Percentiles rank a stretch among this genome's conserved stretches.
Conservation (phyloP, 2,113 vertebrate genomes). For the Pygathrix nemaeus region DNA sequence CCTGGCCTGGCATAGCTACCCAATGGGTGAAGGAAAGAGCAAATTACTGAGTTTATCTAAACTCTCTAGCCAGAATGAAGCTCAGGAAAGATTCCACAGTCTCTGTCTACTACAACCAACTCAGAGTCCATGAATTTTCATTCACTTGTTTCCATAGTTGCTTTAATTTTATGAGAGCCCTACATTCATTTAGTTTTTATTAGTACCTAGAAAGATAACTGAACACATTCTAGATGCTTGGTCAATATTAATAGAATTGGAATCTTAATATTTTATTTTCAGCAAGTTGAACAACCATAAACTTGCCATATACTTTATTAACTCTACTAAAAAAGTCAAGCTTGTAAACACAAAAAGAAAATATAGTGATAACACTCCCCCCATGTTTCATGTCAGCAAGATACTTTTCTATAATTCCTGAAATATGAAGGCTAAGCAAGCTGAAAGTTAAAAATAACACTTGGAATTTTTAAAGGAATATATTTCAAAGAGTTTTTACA, state of each 20-base stretch:
- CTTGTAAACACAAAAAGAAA: conserved; percentile 33
- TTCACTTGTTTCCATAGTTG: neutral
- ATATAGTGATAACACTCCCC: neutral
- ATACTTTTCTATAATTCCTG: neutral
- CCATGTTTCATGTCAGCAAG: neutral
- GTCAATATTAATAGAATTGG: neutral
- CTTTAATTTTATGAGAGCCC: neutral
- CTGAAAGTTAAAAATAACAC: conserved; percentile 19
- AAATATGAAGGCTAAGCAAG: neutral
- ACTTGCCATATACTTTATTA: neutral
- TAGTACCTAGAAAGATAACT: neutral
- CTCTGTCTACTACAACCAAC: neutral
- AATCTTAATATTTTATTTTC: conserved; percentile 44
- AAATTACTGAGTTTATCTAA: neutral
- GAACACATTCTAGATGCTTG: neutral
- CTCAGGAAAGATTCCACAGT: neutral
- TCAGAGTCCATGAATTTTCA: neutral
- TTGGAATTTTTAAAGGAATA: neutral
- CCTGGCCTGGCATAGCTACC: neutral
- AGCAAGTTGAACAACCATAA: neutral
- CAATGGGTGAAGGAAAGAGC: neutral
- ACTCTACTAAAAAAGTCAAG: neutral
- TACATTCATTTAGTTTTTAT: neutral
- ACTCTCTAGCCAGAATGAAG: neutral
- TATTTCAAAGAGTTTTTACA: conserved; percentile 12